Evolutionary conservation across 2,888 invertebrate species (phyloP).

Genomic region (Erebia ligea): DNA sequence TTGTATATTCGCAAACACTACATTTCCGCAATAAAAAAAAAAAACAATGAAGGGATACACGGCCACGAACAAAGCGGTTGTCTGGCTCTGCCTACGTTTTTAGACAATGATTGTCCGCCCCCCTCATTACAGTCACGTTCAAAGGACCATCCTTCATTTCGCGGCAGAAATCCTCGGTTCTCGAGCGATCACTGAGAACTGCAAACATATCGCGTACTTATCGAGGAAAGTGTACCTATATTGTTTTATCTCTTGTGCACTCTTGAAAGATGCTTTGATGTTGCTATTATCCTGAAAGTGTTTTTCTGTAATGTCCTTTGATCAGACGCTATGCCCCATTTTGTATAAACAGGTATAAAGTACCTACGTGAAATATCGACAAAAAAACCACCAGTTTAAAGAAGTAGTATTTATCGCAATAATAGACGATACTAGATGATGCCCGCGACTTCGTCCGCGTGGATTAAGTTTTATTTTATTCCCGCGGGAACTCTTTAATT

Average conservation of each 20-base stretch:
- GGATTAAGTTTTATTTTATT: no score
- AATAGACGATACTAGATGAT: no score
- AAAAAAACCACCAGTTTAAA: not conserved
- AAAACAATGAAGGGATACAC: constrained; percentile 37
- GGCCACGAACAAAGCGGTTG: constrained; percentile 33
- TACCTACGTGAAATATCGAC: not conserved
- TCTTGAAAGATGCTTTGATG: constrained; percentile 3
- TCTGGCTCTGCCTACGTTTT: constrained; percentile 34
- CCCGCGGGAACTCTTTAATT: no score
- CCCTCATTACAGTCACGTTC: constrained; percentile 38
- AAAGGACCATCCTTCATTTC: constrained; percentile 35
- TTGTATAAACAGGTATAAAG: not conserved
- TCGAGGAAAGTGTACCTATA: not conserved
- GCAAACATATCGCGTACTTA: not conserved
- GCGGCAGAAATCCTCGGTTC: constrained; percentile 4
- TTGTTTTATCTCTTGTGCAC: not conserved
- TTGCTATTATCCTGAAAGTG: constrained; percentile 2
- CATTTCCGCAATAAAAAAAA: constrained; percentile 35
- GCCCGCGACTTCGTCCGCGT: no score
- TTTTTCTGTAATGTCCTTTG: constrained; percentile 8
- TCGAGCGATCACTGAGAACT: not conserved
- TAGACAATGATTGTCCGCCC: constrained; percentile 37
- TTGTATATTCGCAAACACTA: constrained; percentile 27
- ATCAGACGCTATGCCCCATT: not conserved
- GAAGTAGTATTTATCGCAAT: no score